phyloP scores from a whole-genome alignment of 2,113 vertebrate genomes.

The Dissostichus mawsoni region DNA sequence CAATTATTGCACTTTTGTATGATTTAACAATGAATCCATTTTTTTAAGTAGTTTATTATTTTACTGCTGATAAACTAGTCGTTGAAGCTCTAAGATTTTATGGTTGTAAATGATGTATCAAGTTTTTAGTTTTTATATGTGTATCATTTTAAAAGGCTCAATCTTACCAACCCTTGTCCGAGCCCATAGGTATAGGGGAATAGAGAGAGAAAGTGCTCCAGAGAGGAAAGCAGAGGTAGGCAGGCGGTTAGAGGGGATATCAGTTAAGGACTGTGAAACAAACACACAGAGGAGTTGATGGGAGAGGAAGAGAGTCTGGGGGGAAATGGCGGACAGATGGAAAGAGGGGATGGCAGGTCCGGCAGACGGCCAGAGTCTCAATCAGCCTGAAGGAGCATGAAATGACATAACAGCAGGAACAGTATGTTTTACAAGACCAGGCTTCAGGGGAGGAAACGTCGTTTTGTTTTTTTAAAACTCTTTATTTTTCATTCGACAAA shows the following conservation, averaged over 20 bases:
- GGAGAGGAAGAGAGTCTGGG: neutral
- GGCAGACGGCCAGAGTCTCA: conserved; percentile 40
- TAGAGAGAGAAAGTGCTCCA: neutral
- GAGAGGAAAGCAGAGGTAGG: neutral
- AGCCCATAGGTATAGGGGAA: neutral
- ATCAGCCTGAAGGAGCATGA: conserved; percentile 30
- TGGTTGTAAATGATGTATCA: too few species aligned
- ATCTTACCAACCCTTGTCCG: neutral
- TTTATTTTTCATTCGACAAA: too few species aligned
- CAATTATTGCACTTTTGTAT: too few species aligned
- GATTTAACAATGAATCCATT: too few species aligned
- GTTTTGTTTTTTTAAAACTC: too few species aligned
- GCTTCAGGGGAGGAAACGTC: neutral
- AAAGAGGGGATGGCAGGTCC: neutral
- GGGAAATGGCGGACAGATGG: conserved; percentile 51
- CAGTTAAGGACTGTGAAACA: neutral
- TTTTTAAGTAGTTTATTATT: too few species aligned
- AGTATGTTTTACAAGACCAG: conserved; percentile 20
- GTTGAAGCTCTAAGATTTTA: too few species aligned
- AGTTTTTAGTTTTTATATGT: neutral
- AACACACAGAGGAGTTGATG: neutral
- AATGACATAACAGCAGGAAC: conserved; percentile 33
- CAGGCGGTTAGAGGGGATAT: neutral
- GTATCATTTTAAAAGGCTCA: neutral
- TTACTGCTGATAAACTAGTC: too few species aligned